These are phyloP conservation scores for Rhipidura dahli DNA, from an alignment of 2,113 vertebrate genomes.

Conservation along the genomic window DNA sequence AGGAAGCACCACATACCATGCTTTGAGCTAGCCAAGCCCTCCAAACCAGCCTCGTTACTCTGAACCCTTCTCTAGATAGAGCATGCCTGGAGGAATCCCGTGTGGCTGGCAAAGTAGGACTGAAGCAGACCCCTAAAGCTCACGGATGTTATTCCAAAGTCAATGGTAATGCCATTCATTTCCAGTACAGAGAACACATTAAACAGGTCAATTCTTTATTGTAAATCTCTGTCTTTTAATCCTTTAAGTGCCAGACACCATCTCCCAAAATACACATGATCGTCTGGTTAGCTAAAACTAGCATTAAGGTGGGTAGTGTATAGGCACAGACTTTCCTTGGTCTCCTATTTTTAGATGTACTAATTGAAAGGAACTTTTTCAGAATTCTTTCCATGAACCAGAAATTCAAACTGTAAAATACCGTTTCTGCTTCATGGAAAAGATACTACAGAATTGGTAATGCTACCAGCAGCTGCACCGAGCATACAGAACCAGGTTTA, in stretches of 20 bases:
- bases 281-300: constrained; percentile 45
- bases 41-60: background rate
- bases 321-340: background rate
- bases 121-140: background rate
- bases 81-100: background rate
- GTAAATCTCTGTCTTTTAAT: background rate
- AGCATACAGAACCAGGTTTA: background rate
- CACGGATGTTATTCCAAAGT: background rate
- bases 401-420: background rate
- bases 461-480: background rate
- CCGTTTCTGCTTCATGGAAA: background rate
- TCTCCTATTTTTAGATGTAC: constrained; percentile 8
- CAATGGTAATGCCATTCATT: background rate
- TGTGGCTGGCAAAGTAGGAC: background rate
- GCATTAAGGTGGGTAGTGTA: constrained; percentile 19
- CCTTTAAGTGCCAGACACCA: constrained; percentile 14
- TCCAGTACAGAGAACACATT: background rate
- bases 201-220: background rate
- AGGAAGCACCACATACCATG: background rate
- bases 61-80: background rate
- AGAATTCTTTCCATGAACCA: background rate
- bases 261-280: constrained; percentile 29
- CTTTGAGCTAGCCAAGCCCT: background rate
- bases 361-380: background rate
- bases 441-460: background rate